A percentile compares a stretch with the other conserved stretches of the same genome.
These are phyloP conservation scores for Rhinoptilus africanus DNA, from an alignment of 2,113 vertebrate species.

Conservation along the genomic window DNA sequence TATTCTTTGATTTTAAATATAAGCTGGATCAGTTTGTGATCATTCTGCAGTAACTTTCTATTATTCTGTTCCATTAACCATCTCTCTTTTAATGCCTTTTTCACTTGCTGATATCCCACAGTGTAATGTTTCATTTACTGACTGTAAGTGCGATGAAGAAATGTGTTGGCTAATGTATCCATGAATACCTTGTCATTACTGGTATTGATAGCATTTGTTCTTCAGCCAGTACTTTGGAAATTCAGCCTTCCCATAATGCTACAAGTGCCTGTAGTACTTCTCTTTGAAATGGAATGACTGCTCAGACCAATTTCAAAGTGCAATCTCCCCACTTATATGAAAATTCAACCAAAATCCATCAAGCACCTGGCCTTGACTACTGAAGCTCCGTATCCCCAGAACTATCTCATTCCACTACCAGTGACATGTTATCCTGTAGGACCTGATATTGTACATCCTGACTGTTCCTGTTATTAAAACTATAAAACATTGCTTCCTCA, in stretches of 20 bases:
- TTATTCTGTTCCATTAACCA: not conserved
- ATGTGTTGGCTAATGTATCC: not conserved
- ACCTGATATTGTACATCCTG: not conserved
- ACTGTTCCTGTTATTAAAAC: not conserved
- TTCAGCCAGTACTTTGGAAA: not conserved
- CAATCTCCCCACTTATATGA: not conserved
- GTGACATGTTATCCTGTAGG: not conserved
- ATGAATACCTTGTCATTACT: not conserved
- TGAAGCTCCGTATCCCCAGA: not conserved
- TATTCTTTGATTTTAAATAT: not conserved
- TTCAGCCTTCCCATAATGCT: not conserved
- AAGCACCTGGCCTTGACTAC: not conserved
- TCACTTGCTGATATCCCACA: not conserved
- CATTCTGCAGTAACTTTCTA: not conserved
- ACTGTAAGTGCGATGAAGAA: not conserved
- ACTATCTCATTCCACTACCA: not conserved
- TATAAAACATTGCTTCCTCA: not conserved
- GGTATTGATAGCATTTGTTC: not conserved
- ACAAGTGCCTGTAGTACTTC: not conserved
- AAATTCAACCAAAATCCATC: not conserved
- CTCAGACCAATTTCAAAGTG: not conserved
- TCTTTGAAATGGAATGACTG: not conserved
- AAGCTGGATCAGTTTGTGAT: not conserved
- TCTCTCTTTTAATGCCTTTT: not conserved
- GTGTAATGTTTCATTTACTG: not conserved